Base-by-base conservation (phyloP, 2,888 invertebrate species). In the Drosophila limbata region DNA sequence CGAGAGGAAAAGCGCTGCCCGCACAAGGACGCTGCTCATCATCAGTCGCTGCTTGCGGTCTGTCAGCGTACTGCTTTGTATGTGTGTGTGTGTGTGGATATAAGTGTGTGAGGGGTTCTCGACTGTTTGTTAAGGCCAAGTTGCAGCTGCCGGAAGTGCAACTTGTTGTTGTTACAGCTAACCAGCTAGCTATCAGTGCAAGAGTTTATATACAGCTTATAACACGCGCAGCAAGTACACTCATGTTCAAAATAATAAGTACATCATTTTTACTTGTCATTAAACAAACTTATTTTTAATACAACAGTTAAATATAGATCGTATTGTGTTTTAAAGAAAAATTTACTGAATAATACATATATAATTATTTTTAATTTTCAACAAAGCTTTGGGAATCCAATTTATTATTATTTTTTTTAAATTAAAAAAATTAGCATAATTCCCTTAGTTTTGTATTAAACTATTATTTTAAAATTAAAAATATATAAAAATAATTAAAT, bases 81-180 rank as follows among this genome's bases (percentile, higher is more conserved):
- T 10, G 2, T 10, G n/a, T 21, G 17, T 42, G 31, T 42, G 19
- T 31, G 42, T 28, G 5, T 25, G 21, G 1, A 11, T 37, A 28
- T 42, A 13, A 40, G 55, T 42, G 44, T 42, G 15, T 44, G 19
- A 9, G 2, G 31, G 17, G 31, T 10, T 44, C 21, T 45, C 37
- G 42, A 10, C 47, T 48, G 48, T 45, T 55, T 60, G 42, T 37
- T 56, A 68, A 60, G 75, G 55, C 50, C 69, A 79, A 63, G 40
- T 67, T 66, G 67, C 75, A 68, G 69, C 66, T 67, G 83, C 59
- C 88, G 88, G 79, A 83, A 89, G 85, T 73, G 72, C 80, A 82
- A 70, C 83, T 75, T 81, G 78, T 77, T 78, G 69, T 69, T 77
- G 63, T 52, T 53, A 37, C 59, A 50, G 70, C 69, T 53, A 55